phyloP scores from a whole-genome alignment of 1,140 invertebrate genomes.

The Tetragnatha versicolor region DNA sequence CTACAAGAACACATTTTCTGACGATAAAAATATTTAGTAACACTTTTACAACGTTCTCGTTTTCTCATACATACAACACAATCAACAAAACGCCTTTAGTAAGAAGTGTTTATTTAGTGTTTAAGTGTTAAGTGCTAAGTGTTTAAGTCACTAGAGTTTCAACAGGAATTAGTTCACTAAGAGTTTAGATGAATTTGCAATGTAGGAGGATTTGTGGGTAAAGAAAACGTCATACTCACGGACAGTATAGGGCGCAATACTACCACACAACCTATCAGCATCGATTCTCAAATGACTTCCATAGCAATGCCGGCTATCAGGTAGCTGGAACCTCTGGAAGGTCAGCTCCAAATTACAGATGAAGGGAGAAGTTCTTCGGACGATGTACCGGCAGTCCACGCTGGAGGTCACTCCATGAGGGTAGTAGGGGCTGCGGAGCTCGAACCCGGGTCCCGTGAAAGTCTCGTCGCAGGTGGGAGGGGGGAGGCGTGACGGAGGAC shows the following conservation, averaged over 20 bases:
- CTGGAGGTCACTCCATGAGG: constrained; percentile 31
- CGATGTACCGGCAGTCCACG: constrained; percentile 43
- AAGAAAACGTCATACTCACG: constrained; percentile 42
- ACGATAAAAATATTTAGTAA: too few species aligned
- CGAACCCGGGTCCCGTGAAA: constrained; percentile 36
- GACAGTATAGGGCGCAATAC: constrained; percentile 33
- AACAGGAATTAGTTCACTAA: too few species aligned
- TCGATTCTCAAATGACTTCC: constrained; percentile 34
- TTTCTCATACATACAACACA: too few species aligned
- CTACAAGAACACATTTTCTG: too few species aligned
- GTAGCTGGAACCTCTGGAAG: constrained; percentile 35
- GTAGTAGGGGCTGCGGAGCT: constrained; percentile 38
- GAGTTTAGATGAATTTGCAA: too few species aligned
- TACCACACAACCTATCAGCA: constrained; percentile 36
- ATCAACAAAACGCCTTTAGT: too few species aligned
- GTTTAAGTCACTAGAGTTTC: too few species aligned
- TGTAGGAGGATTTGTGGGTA: too few species aligned
- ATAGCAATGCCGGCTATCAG: constrained; percentile 36
- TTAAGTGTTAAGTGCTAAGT: too few species aligned
- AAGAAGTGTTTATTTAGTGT: too few species aligned
- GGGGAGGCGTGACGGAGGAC: constrained; percentile 10
- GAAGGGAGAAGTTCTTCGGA: constrained; percentile 32
- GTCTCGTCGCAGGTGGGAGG: constrained; percentile 47
- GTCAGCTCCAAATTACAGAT: constrained; percentile 42
- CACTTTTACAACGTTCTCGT: too few species aligned